A percentile compares a stretch with the other conserved stretches of the same genome.
Conservation (phyloP, 2,797 vertebrate species). For the Myioborus miniatus region DNA sequence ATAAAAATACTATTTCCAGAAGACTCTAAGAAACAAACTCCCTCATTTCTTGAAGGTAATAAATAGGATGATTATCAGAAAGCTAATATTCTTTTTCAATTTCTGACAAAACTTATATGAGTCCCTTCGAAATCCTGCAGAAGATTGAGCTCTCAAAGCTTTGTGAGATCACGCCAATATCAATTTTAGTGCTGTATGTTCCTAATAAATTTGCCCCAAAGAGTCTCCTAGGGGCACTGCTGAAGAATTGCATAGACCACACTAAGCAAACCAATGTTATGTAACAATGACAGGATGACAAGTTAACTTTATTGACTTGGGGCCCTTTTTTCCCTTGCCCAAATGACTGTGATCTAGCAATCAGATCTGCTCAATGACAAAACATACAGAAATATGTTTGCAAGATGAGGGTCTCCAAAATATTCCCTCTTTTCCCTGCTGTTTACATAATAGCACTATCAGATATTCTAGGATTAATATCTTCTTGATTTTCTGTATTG, state of each 20-base stretch:
- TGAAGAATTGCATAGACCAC: not conserved
- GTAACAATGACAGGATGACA: not conserved
- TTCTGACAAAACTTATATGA: not conserved
- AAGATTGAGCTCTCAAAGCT: not conserved
- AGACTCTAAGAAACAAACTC: not conserved
- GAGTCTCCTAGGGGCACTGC: not conserved
- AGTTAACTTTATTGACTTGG: not conserved
- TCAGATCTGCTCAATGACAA: not conserved
- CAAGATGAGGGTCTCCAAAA: not conserved
- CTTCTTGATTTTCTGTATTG: not conserved
- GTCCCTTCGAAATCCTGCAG: not conserved
- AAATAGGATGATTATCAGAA: not conserved
- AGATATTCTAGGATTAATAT: not conserved
- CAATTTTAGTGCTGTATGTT: not conserved
- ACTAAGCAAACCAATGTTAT: not conserved
- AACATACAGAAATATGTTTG: accelerated
- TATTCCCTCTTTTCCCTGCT: not conserved
- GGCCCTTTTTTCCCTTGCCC: not conserved
- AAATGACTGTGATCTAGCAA: not conserved
- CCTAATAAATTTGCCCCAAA: not conserved
- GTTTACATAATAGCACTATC: not conserved
- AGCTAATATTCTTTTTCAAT: not conserved
- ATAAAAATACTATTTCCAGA: not conserved
- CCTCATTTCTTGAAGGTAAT: not conserved
- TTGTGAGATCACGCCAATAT: not conserved